phyloP scores from a whole-genome alignment of 1,140 invertebrate species.

The Chymomyza costata region DNA sequence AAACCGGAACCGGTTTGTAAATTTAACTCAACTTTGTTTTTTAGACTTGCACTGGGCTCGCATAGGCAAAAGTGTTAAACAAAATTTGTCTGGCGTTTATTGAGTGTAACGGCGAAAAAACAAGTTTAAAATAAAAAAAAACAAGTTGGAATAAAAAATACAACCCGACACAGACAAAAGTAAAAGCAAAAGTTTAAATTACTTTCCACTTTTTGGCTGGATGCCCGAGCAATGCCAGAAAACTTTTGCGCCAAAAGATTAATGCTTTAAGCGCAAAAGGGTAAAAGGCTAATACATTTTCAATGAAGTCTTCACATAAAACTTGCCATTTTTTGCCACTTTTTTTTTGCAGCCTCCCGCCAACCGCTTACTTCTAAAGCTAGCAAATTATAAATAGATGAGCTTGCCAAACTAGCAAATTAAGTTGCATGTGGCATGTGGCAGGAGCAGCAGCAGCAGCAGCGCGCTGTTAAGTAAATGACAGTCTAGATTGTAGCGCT shows the following conservation, averaged over 20 bases:
- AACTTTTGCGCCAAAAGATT: slow-evolving; percentile 42
- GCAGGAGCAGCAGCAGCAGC: no score
- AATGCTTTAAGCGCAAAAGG: slow-evolving; percentile 1
- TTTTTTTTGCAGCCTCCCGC: no score
- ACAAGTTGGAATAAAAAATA: slow-evolving; percentile 9
- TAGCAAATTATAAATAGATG: no score
- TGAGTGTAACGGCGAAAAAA: slow-evolving; percentile 45
- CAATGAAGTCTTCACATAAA: slow-evolving; percentile 38
- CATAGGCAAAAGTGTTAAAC: slow-evolving; percentile 62
- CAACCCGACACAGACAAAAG: slow-evolving; percentile 31
- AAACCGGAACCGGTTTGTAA: no score
- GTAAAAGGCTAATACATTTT: slow-evolving; percentile 29
- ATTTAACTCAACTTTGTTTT: slow-evolving; percentile 12
- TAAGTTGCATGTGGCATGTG: no score
- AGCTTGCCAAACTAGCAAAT: no score
- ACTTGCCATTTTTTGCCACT: no score
- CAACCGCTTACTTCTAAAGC: no score
- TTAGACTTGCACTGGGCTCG: slow-evolving; percentile 31
- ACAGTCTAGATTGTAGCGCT: no score
- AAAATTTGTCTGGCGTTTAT: slow-evolving; percentile 64
- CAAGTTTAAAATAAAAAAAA: no score
- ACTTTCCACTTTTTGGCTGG: slow-evolving; percentile 44
- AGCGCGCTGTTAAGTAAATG: no score
- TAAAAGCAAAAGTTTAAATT: slow-evolving; percentile 69
- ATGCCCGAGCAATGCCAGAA: slow-evolving; percentile 23